These are phyloP conservation scores for Oscheius onirici DNA, from an alignment of 2,888 invertebrate genomes.

Conservation along the genomic window DNA sequence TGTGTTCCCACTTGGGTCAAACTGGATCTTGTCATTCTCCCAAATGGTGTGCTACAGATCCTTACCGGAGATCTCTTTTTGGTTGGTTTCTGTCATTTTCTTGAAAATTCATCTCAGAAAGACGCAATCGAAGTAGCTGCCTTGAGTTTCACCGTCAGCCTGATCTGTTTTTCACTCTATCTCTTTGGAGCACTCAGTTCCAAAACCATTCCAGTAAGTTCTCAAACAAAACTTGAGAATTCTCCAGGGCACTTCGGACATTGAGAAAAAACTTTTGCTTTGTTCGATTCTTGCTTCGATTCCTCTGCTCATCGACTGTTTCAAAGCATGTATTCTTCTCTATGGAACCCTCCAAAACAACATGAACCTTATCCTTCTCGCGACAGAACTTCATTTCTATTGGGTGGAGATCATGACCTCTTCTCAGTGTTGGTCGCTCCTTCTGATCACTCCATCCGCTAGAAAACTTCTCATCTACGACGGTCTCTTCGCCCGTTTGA, in stretches of 20 bases:
- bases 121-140: slow-evolving; percentile 8
- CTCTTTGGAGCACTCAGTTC: not conserved
- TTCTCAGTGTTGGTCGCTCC: not conserved
- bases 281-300: not conserved
- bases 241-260: not conserved
- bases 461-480: not conserved
- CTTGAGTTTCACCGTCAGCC: not conserved
- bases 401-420: not conserved
- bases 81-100: not conserved
- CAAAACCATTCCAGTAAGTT: not conserved
- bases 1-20: not conserved
- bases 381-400: not conserved
- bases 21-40: not conserved
- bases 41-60: not conserved
- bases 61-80: not conserved
- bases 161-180: not conserved
- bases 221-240: too few relatives aligned
- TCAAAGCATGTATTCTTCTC: slow-evolving; percentile 2
- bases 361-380: not conserved
- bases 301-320: not conserved
- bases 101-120: too few relatives aligned
- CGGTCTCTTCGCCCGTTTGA: not conserved
- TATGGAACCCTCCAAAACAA: not conserved
- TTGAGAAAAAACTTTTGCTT: not conserved
- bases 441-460: not conserved